phyloP scores from a whole-genome alignment of 1,140 invertebrate genomes.

The Metopolophium dirhodum region DNA sequence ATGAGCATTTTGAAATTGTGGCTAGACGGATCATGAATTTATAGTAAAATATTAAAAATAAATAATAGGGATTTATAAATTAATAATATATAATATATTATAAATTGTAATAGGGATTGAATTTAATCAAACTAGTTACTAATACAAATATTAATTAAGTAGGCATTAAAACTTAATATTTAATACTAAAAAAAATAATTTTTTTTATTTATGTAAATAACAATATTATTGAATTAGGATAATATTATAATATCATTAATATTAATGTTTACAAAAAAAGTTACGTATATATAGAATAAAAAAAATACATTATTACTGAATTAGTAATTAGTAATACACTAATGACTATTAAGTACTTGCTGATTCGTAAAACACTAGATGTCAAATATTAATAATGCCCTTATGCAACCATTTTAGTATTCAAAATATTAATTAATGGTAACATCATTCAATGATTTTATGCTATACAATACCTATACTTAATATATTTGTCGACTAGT shows the following conservation, averaged over 20 bases:
- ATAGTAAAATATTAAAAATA: too few relatives aligned
- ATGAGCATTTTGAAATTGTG: too few relatives aligned
- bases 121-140: too few relatives aligned
- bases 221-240: not conserved
- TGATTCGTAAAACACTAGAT: not conserved
- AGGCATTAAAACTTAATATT: too few relatives aligned
- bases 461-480: not conserved
- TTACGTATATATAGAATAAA: not conserved
- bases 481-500: not conserved
- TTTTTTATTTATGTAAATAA: too few relatives aligned
- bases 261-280: not conserved
- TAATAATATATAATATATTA: too few relatives aligned
- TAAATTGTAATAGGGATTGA: too few relatives aligned
- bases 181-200: too few relatives aligned
- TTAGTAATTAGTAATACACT: not conserved
- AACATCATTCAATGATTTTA: not conserved
- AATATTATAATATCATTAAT: too few relatives aligned
- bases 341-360: not conserved
- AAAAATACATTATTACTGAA: slow-evolving; percentile 22
- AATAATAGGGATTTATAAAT: too few relatives aligned
- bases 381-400: slow-evolving; percentile 35
- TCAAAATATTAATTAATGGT: slow-evolving; percentile 33
- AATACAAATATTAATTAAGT: too few relatives aligned
- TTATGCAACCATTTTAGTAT: slow-evolving; percentile 26
- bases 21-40: too few relatives aligned